Evolutionary conservation across 2,113 vertebrate species (phyloP).

Genomic region (Lutjanus erythropterus): DNA sequence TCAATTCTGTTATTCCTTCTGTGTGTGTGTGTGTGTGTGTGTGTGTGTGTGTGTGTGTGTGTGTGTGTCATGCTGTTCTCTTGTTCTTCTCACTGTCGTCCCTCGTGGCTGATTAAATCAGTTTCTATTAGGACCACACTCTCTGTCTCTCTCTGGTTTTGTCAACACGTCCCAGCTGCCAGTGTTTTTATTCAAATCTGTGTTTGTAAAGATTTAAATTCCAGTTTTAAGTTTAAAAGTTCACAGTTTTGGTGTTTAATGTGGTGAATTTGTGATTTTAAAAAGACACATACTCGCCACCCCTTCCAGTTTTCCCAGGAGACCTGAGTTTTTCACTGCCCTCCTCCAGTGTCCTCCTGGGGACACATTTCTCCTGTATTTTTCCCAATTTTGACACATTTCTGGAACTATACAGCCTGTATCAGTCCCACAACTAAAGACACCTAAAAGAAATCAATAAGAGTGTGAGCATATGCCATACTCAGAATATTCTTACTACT

Average conservation of each 20-base stretch:
- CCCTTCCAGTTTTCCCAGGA: too few relatives aligned
- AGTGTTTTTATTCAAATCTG: slow-evolving; percentile 32
- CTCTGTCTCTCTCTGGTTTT: slow-evolving; percentile 7
- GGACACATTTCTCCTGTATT: too few relatives aligned
- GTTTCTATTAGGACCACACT: slow-evolving; percentile 59
- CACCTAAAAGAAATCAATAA: too few relatives aligned
- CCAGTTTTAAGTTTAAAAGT: neutral
- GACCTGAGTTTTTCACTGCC: too few relatives aligned
- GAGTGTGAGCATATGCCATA: too few relatives aligned
- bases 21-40: slow-evolving; percentile 48
- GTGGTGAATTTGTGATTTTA: neutral
- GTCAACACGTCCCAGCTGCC: slow-evolving; percentile 43
- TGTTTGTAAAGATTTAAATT: slow-evolving; percentile 3
- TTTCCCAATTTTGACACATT: too few relatives aligned
- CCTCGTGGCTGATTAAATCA: slow-evolving; percentile 73
- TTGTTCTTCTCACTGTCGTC: slow-evolving; percentile 62
- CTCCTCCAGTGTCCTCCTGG: too few relatives aligned
- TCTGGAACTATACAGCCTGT: too few relatives aligned
- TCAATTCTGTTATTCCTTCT: slow-evolving; percentile 61
- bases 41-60: slow-evolving; percentile 46
- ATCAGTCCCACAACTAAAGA: too few relatives aligned
- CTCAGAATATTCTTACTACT: too few relatives aligned
- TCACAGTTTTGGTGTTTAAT: neutral
- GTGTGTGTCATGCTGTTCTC: slow-evolving; percentile 69
- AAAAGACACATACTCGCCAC: too few relatives aligned